Evolutionary conservation across 2,113 vertebrate species (phyloP).

Genomic region (Prionailurus bengalensis): DNA sequence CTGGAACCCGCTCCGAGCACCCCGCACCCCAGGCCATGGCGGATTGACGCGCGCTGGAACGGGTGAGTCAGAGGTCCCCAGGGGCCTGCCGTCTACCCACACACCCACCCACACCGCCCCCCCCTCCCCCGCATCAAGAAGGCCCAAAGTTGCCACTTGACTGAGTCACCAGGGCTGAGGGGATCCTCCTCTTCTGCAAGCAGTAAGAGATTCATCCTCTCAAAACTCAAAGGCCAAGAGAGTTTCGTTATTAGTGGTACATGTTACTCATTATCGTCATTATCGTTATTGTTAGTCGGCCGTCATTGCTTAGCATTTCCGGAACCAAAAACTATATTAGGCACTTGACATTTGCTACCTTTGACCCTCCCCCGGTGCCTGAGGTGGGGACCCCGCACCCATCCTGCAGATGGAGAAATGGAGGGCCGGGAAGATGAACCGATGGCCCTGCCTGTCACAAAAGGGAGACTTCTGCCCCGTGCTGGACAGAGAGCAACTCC

Average conservation of each 20-base stretch:
- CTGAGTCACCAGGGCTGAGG: background rate
- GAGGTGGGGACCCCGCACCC: background rate
- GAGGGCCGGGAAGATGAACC: background rate
- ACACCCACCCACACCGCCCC: background rate
- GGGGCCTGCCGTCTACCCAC: background rate
- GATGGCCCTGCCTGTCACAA: fast-evolving
- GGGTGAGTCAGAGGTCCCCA: background rate
- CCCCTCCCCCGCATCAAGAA: background rate
- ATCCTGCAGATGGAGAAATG: fast-evolving
- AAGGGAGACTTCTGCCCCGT: background rate
- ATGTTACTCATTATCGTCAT: no score
- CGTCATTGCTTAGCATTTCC: background rate
- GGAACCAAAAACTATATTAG: background rate
- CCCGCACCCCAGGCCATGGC: fast-evolving
- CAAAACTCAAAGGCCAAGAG: background rate
- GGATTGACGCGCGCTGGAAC: background rate
- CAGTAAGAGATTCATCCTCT: background rate
- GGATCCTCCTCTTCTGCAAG: no score
- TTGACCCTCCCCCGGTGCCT: fast-evolving
- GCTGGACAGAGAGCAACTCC: background rate
- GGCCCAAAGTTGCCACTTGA: background rate
- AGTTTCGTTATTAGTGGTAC: background rate
- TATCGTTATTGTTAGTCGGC: background rate
- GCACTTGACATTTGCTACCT: background rate
- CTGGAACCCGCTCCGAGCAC: no score